A percentile compares a stretch with the other conserved stretches of the same genome.
phyloP scores from a whole-genome alignment of 1,140 invertebrate species.

The Penaeus japonicus region DNA sequence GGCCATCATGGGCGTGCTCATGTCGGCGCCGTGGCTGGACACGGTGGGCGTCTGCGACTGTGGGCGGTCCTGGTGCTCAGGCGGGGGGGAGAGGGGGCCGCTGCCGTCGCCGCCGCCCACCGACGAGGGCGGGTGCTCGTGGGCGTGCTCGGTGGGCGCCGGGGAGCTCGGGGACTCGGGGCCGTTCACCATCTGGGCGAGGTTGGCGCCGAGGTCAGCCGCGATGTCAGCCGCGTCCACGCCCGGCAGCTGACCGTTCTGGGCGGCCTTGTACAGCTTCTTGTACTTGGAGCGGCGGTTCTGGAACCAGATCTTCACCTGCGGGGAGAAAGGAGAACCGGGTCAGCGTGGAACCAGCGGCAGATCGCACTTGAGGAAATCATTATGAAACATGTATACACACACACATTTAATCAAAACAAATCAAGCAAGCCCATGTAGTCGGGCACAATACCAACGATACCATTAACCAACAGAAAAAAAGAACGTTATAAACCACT shows the following conservation, averaged over 20 bases:
- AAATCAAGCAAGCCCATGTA: too few relatives aligned
- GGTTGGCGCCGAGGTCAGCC: conserved; percentile 27
- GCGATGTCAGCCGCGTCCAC: conserved; percentile 44
- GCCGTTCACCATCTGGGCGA: conserved; percentile 27
- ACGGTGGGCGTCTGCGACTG: conserved; percentile 49
- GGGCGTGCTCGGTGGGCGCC: conserved; percentile 17
- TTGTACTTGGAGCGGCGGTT: conserved; percentile 95
- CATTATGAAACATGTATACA: neutral
- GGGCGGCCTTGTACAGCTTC: conserved; percentile 91
- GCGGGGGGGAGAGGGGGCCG: conserved; percentile 45
- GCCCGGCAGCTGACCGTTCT: conserved; percentile 61
- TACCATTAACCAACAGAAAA: too few relatives aligned
- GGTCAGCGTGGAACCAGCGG: too few relatives aligned
- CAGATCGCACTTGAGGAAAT: neutral
- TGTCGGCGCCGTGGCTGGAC: conserved; percentile 25
- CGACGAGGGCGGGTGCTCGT: conserved; percentile 40
- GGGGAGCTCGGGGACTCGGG: conserved; percentile 47
- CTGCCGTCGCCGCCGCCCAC: conserved; percentile 25
- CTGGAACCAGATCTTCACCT: conserved; percentile 99
- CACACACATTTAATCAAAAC: neutral
- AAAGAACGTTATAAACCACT: too few relatives aligned
- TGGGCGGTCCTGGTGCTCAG: conserved; percentile 42
- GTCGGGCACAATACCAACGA: too few relatives aligned
- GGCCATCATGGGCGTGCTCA: conserved; percentile 34
- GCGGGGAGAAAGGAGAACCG: conserved; percentile 63